Percentiles rank a stretch among this genome's conserved stretches.
Evolutionary conservation across 2,113 vertebrate species (phyloP).

Genomic region (Agapornis roseicollis): DNA sequence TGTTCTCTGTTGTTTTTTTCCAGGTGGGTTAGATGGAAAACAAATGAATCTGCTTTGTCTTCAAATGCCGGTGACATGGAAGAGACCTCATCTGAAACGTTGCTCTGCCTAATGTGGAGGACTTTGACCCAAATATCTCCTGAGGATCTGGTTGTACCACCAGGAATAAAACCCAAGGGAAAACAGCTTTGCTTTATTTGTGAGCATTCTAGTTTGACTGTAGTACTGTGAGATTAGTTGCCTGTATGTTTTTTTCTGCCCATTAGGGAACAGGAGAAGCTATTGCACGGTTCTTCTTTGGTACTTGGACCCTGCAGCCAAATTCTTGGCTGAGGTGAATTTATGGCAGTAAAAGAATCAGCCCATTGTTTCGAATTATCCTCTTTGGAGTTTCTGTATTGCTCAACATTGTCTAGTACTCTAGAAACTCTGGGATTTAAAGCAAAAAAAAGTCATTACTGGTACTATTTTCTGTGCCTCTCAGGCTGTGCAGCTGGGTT

Average conservation of each 20-base stretch:
- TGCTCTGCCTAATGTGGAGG: not conserved
- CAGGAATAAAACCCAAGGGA: not conserved
- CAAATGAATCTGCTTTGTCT: not conserved
- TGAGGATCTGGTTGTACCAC: not conserved
- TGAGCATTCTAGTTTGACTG: not conserved
- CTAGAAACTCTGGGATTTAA: slow-evolving; percentile 59
- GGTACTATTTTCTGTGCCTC: slow-evolving; percentile 60
- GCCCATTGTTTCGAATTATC: slow-evolving; percentile 53
- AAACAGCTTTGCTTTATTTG: not conserved
- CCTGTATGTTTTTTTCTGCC: not conserved
- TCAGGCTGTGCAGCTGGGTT: slow-evolving; percentile 64
- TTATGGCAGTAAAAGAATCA: slow-evolving; percentile 34
- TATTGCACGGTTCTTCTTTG: not conserved
- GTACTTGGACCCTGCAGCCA: not conserved
- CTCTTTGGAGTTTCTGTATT: slow-evolving; percentile 53
- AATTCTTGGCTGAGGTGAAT: slow-evolving; percentile 33
- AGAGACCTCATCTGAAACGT: not conserved
- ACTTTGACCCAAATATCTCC: not conserved
- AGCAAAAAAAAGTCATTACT: slow-evolving; percentile 43
- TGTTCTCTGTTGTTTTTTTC: not conserved
- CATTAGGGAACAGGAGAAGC: not conserved
- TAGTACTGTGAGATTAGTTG: not conserved
- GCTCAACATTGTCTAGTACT: slow-evolving; percentile 42
- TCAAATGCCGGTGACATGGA: not conserved
- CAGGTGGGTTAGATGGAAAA: not conserved